phyloP scores from a whole-genome alignment of 2,797 vertebrate genomes.

The Micropoecilia bifurca region DNA sequence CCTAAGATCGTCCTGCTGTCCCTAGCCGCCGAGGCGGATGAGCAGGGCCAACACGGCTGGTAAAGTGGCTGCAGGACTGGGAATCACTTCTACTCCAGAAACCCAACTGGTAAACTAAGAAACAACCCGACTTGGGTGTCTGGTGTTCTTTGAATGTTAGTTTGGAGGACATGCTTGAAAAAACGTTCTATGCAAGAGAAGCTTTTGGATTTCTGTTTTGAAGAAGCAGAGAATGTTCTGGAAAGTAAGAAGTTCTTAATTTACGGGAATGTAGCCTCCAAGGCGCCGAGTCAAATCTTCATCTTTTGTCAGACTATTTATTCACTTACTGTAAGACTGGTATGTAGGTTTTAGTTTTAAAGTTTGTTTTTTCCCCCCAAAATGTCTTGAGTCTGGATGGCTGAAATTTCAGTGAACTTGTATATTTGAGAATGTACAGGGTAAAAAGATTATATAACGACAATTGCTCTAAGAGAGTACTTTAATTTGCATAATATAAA shows the following conservation, averaged over 20 bases:
- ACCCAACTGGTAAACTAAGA: constrained; percentile 12
- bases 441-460: neutral
- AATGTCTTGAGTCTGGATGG: constrained; percentile 1
- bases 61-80: constrained; percentile 40
- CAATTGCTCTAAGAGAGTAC: neutral
- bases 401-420: constrained; percentile 19
- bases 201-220: neutral
- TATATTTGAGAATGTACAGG: constrained; percentile 49
- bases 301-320: neutral
- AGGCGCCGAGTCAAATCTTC: neutral
- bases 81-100: neutral
- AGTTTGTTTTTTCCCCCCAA: neutral
- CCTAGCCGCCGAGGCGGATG: constrained; percentile 78
- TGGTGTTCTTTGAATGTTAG: neutral
- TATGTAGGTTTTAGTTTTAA: neutral
- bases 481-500: constrained; percentile 39
- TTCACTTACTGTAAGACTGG: neutral
- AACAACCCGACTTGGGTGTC: neutral
- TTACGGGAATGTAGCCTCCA: neutral
- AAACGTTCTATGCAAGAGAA: neutral
- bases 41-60: constrained; percentile 64
- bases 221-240: neutral
- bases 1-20: constrained; percentile 93
- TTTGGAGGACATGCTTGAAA: neutral
- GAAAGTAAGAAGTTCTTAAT: neutral